phyloP scores from a whole-genome alignment of 1,140 invertebrate species.

The Atta colombica region DNA sequence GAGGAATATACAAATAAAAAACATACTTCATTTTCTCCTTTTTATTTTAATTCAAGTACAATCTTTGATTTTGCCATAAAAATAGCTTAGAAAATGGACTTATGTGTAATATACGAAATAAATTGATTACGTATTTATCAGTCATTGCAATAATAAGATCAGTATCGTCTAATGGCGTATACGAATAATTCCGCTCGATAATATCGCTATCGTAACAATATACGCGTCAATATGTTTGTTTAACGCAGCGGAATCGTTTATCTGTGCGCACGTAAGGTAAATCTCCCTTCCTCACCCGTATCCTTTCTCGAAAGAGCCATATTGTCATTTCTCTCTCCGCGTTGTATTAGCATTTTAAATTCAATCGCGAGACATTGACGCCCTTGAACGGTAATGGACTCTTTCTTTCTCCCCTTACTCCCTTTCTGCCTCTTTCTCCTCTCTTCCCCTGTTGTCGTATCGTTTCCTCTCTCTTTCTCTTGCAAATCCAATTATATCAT shows the following conservation, averaged over 20 bases:
- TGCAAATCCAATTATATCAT: conserved; percentile 75
- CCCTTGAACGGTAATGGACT: conserved; percentile 75
- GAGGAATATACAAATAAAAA: background rate
- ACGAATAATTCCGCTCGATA: conserved; percentile 36
- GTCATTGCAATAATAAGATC: conserved; percentile 34
- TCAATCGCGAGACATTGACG: conserved; percentile 73
- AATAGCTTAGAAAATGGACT: background rate
- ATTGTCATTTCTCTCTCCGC: conserved; percentile 67
- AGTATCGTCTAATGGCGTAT: conserved; percentile 27
- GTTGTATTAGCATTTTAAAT: conserved; percentile 75
- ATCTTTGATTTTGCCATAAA: background rate
- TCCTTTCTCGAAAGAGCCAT: conserved; percentile 21
- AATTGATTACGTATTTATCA: conserved; percentile 25
- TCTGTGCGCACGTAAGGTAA: conserved; percentile 28
- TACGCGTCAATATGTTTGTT: conserved; percentile 33
- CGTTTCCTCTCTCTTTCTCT: conserved; percentile 56
- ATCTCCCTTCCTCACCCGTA: background rate
- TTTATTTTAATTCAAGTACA: background rate
- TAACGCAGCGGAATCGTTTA: conserved; percentile 34
- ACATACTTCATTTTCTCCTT: background rate
- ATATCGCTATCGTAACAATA: conserved; percentile 50
- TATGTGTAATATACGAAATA: background rate
- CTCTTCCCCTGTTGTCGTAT: background rate
- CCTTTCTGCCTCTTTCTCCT: background rate
- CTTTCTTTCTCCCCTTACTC: conserved; percentile 36